Evolutionary conservation across 2,888 invertebrate genomes (phyloP).

Genomic region (Agonopterix heracliana): DNA sequence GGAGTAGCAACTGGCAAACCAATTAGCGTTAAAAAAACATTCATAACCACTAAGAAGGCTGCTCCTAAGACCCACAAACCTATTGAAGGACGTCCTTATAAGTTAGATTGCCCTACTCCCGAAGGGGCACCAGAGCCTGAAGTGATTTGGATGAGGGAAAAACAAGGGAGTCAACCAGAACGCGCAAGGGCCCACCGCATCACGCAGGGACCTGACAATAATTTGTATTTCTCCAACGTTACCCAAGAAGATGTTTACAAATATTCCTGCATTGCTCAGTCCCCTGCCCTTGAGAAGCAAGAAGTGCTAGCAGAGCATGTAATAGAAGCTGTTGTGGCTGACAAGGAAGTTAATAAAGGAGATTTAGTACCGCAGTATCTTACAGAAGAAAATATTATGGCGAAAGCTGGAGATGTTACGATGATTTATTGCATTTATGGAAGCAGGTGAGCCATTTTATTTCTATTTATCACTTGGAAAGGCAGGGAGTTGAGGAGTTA

Average conservation of each 20-base stretch:
- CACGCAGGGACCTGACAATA: conserved; percentile 45
- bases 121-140: conserved; percentile 48
- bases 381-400: conserved; percentile 35
- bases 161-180: conserved; percentile 23
- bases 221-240: conserved; percentile 49
- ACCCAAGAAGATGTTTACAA: conserved; percentile 41
- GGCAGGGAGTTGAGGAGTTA: too few species aligned
- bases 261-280: conserved; percentile 49
- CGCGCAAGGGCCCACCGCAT: conserved; percentile 34
- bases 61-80: conserved; percentile 13
- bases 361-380: conserved; percentile 46
- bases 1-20: conserved; percentile 44
- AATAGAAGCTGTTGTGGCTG: conserved; percentile 32
- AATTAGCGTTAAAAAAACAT: conserved; percentile 35
- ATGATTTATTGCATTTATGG: conserved; percentile 60
- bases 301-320: conserved; percentile 45
- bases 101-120: conserved; percentile 44
- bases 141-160: conserved; percentile 44
- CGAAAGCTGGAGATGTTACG: conserved; percentile 37
- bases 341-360: conserved; percentile 28
- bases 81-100: conserved; percentile 44
- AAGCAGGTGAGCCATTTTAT: conserved; percentile 45
- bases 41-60: conserved; percentile 34
- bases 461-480: too few species aligned
- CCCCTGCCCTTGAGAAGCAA: conserved; percentile 35